phyloP scores from a whole-genome alignment of 1,140 invertebrate genomes.

The Calephelis virginiensis region DNA sequence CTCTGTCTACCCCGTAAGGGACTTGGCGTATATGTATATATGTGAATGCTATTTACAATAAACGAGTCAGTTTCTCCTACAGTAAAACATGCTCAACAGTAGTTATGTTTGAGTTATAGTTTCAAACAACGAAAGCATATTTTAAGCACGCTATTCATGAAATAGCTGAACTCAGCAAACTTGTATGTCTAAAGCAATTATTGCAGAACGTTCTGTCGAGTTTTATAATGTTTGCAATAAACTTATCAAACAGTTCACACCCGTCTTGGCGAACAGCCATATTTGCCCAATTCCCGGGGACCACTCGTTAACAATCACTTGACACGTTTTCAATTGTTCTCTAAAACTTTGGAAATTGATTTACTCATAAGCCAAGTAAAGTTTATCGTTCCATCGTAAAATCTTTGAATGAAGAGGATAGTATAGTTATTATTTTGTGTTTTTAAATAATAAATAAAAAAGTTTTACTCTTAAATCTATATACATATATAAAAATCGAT shows the following conservation, averaged over 20 bases:
- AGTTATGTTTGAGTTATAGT: conserved; percentile 55
- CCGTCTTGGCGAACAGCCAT: conserved; percentile 50
- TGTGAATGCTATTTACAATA: no score
- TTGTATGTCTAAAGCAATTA: conserved; percentile 32
- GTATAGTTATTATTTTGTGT: no score
- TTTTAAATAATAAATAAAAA: no score
- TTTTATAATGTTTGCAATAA: conserved; percentile 39
- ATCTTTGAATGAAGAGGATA: conserved; percentile 21
- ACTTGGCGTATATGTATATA: no score
- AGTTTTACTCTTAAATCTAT: no score
- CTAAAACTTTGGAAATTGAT: conserved; percentile 25
- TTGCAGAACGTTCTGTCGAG: conserved; percentile 29
- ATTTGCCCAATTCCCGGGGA: conserved; percentile 23
- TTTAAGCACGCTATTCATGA: conserved; percentile 49
- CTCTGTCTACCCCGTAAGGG: no score
- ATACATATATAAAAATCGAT: no score
- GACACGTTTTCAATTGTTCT: conserved; percentile 24
- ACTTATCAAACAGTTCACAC: conserved; percentile 38
- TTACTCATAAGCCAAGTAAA: conserved; percentile 27
- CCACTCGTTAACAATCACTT: conserved; percentile 20
- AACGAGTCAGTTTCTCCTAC: conserved; percentile 55
- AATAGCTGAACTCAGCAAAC: conserved; percentile 38
- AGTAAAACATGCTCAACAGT: conserved; percentile 51
- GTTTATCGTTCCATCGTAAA: conserved; percentile 48
- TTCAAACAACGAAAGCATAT: conserved; percentile 26